These are phyloP conservation scores for Urocynchramus pylzowi DNA, from an alignment of 2,113 vertebrate species.

Conservation along the genomic window DNA sequence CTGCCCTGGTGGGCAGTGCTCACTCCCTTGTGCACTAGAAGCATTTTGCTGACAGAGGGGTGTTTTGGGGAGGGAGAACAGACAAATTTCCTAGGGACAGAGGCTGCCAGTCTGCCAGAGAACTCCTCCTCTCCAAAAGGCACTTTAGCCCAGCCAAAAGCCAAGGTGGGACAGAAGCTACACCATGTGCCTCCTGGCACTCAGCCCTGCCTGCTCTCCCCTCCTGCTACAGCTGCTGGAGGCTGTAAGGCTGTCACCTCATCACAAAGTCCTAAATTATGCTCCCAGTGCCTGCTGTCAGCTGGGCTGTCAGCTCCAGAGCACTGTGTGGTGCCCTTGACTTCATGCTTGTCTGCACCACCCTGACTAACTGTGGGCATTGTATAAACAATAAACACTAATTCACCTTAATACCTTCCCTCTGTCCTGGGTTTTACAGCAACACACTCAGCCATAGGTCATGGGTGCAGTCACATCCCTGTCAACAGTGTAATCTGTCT, in stretches of 20 bases:
- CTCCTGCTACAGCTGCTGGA: background rate
- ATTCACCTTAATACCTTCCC: background rate
- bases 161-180: background rate
- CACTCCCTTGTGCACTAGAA: background rate
- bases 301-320: conserved; percentile 10
- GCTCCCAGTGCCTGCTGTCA: background rate
- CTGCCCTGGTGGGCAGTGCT: background rate
- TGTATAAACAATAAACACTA: background rate
- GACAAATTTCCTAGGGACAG: background rate
- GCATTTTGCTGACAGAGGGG: background rate
- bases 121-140: background rate
- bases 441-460: background rate
- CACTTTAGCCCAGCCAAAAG: background rate
- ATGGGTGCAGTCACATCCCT: background rate
- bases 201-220: background rate
- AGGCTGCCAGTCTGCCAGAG: background rate
- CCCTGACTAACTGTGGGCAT: background rate
- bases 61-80: background rate
- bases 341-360: background rate
- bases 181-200: background rate
- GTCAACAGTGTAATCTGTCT: background rate
- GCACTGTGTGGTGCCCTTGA: background rate
- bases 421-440: background rate
- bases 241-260: background rate
- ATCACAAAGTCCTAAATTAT: background rate